phyloP scores from a whole-genome alignment of 2,888 invertebrate genomes.

The Drosophila phalerata region DNA sequence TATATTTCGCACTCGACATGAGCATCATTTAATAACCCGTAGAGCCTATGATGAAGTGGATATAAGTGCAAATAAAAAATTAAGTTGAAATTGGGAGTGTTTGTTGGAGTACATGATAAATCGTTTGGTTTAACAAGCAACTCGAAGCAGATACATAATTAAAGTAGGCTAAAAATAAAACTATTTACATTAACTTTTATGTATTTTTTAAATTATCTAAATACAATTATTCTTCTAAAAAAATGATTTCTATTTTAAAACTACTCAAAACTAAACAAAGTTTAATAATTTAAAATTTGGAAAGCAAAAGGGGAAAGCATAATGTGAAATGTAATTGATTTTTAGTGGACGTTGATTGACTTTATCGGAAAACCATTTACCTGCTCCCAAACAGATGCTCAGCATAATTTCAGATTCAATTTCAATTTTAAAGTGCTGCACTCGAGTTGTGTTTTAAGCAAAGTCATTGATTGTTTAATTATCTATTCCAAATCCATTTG shows the following conservation, averaged over 20 bases:
- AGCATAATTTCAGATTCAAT: constrained; percentile 17
- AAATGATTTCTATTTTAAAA: not conserved
- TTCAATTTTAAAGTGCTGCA: constrained; percentile 35
- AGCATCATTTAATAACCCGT: constrained; percentile 25
- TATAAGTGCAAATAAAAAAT: constrained; percentile 3
- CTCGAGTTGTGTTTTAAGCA: constrained; percentile 27
- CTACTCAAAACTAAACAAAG: not conserved
- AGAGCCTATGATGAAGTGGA: constrained; percentile 23
- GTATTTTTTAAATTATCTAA: too few species aligned
- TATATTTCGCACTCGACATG: constrained; percentile 27
- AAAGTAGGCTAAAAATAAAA: not conserved
- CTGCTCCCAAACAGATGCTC: not conserved
- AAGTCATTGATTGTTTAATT: constrained; percentile 52
- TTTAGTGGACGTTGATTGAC: constrained; percentile 2
- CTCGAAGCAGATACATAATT: constrained; percentile 4
- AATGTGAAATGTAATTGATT: constrained; percentile 2
- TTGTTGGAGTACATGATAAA: constrained; percentile 32
- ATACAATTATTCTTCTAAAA: not conserved
- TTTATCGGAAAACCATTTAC: constrained; percentile 8
- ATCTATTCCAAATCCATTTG: constrained; percentile 36
- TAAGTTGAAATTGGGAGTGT: constrained; percentile 32
- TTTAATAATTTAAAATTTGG: not conserved
- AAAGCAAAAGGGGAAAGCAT: constrained; percentile 4
- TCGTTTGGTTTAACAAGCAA: constrained; percentile 19
- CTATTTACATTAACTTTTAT: too few species aligned